Conservation (phyloP, 1,140 invertebrate species). For the Hylaeus anthracinus region DNA sequence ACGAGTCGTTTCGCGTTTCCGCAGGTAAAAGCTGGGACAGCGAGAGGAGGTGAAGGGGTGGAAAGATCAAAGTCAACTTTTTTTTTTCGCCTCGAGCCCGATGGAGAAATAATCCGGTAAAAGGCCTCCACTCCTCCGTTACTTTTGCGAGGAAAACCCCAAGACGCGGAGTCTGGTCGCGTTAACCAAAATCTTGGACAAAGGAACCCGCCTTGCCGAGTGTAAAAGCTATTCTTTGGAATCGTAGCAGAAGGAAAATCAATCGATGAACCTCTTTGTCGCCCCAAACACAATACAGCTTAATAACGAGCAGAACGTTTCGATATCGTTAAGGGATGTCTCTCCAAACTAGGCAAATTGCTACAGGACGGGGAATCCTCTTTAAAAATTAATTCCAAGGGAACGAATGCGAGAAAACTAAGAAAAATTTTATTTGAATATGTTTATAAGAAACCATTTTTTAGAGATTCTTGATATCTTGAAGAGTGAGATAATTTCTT, state of each 20-base stretch:
- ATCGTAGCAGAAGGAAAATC: not conserved
- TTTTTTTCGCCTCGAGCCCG: slow-evolving; percentile 5
- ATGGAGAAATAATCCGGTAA: slow-evolving; percentile 18
- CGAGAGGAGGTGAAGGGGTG: not conserved
- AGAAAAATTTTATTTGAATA: no score
- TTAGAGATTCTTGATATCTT: no score
- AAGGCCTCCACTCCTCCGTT: slow-evolving; percentile 1
- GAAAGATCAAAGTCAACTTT: slow-evolving; percentile 38
- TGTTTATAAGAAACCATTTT: no score
- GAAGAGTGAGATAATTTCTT: no score
- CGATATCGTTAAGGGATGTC: no score
- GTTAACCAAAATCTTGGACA: slow-evolving; percentile 8
- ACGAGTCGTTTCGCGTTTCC: slow-evolving; percentile 58
- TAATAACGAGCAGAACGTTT: not conserved
- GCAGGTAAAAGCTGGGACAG: slow-evolving; percentile 18
- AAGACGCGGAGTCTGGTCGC: not conserved
- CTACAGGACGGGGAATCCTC: no score
- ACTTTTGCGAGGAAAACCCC: not conserved
- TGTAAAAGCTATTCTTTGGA: not conserved
- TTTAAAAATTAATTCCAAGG: no score
- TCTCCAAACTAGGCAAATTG: no score
- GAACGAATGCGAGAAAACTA: no score
- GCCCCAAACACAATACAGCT: not conserved
- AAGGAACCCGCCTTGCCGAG: not conserved
- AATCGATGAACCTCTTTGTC: not conserved